Evolutionary conservation across 2,113 vertebrate species (phyloP).

Genomic region (Pituophis catenifer): DNA sequence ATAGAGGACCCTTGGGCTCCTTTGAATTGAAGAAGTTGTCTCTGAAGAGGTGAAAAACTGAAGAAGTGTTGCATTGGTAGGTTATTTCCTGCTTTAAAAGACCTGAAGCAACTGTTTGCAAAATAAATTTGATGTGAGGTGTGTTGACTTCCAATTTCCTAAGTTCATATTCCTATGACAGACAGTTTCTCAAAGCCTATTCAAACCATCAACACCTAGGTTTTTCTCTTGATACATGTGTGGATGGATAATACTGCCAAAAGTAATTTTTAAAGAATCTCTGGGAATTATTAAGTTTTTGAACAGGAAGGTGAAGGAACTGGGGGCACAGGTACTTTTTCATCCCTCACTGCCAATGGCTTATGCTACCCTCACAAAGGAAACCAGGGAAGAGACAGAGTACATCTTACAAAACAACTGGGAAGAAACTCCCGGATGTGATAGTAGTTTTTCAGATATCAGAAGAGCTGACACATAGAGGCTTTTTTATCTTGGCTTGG

Average conservation of each 20-base stretch:
- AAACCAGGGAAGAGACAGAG: background rate
- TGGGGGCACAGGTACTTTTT: background rate
- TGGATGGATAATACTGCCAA: background rate
- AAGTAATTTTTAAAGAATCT: background rate
- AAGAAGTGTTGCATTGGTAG: background rate
- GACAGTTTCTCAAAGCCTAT: background rate
- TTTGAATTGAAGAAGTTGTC: background rate
- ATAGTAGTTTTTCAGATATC: background rate
- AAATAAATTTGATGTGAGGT: background rate
- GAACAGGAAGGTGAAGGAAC: background rate
- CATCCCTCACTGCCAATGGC: background rate
- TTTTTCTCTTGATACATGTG: background rate
- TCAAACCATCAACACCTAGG: background rate
- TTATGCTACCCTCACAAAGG: background rate
- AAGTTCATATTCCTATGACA: background rate
- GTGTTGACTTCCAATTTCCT: background rate
- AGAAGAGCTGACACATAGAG: background rate
- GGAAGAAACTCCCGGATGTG: background rate
- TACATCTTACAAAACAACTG: background rate
- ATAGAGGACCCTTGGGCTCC: background rate
- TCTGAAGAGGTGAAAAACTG: background rate
- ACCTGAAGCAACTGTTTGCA: background rate
- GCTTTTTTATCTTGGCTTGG: background rate
- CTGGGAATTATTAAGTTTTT: background rate
- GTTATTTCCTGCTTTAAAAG: background rate